Percentiles rank a stretch among this genome's conserved stretches.
These are phyloP conservation scores for Stichodactyla helianthus DNA, from an alignment of 64 coral and sea anemone genomes.

Conservation along the genomic window DNA sequence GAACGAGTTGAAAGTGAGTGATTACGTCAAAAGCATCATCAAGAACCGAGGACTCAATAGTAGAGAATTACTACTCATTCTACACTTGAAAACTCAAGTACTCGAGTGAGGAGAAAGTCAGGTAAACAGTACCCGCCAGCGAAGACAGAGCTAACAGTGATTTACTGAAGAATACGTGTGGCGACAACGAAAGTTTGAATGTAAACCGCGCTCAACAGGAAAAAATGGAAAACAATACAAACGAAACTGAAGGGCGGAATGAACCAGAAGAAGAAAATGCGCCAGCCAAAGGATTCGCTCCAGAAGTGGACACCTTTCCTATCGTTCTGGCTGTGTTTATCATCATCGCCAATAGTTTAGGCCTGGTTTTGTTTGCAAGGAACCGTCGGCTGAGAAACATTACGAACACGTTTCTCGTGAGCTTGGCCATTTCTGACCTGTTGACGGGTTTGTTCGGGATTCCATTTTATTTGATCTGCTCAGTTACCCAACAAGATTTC, in stretches of 20 bases:
- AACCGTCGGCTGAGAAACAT: conserved; percentile 45
- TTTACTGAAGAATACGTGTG: not conserved
- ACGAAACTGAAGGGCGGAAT: not conserved
- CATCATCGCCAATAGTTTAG: conserved; percentile 42
- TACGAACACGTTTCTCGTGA: conserved; percentile 63
- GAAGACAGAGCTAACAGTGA: not conserved
- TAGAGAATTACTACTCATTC: not conserved
- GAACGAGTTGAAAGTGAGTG: not conserved
- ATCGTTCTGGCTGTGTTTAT: conserved; percentile 52
- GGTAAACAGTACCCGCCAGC: not conserved
- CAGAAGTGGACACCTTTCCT: conserved; percentile 56
- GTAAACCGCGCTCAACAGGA: not conserved
- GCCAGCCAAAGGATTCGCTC: conserved; percentile 7
- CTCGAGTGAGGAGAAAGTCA: not conserved
- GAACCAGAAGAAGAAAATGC: conserved; percentile 31
- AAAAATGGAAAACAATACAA: not conserved
- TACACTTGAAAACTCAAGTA: not conserved
- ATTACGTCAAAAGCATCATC: not conserved
- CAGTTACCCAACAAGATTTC: not conserved
- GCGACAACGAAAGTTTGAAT: not conserved
- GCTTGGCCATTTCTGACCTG: conserved; percentile 47
- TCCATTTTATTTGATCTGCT: conserved; percentile 36
- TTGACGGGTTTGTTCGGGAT: conserved; percentile 50
- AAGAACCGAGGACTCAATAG: not conserved
- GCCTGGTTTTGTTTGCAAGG: conserved; percentile 32